Evolutionary conservation across 1,140 invertebrate genomes (phyloP).

Genomic region (Camponotus vicinus): DNA sequence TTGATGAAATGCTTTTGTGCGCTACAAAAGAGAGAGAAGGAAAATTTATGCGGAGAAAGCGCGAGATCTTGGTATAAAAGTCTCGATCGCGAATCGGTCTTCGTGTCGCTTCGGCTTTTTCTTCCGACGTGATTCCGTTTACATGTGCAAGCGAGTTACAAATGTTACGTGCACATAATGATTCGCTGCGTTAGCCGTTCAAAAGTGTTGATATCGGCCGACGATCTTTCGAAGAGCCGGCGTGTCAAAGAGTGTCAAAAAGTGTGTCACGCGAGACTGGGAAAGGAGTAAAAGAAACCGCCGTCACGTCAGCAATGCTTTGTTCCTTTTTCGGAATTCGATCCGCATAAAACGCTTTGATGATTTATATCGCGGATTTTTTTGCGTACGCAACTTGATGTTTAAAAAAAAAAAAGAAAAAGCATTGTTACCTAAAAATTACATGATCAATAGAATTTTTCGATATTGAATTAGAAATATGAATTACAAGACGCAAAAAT

Average conservation of each 20-base stretch:
- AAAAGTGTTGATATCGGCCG: conserved; percentile 70
- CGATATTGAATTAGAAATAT: not conserved
- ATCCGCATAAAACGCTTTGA: conserved; percentile 19
- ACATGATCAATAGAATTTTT: not conserved
- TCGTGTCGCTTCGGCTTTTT: conserved; percentile 31
- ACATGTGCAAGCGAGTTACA: conserved; percentile 48
- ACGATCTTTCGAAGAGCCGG: conserved; percentile 69
- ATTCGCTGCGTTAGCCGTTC: conserved; percentile 27
- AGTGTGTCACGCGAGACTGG: conserved; percentile 73
- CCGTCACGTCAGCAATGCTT: conserved; percentile 50
- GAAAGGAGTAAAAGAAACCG: conserved; percentile 41
- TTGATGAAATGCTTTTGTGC: not conserved
- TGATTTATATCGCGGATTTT: not conserved
- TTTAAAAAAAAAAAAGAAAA: not conserved
- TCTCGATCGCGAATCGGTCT: conserved; percentile 23
- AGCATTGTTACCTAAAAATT: not conserved
- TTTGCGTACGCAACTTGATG: not conserved
- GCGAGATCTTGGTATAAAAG: conserved; percentile 19
- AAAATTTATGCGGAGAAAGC: not conserved
- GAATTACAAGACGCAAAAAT: not conserved
- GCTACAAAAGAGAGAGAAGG: not conserved
- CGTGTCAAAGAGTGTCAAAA: conserved; percentile 70
- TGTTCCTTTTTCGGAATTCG: conserved; percentile 27
- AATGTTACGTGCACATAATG: conserved; percentile 71
- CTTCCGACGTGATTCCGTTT: conserved; percentile 37